These are phyloP conservation scores for Phenganax marumi DNA, from an alignment of 92 coral and sea anemone species.

Conservation along the genomic window DNA sequence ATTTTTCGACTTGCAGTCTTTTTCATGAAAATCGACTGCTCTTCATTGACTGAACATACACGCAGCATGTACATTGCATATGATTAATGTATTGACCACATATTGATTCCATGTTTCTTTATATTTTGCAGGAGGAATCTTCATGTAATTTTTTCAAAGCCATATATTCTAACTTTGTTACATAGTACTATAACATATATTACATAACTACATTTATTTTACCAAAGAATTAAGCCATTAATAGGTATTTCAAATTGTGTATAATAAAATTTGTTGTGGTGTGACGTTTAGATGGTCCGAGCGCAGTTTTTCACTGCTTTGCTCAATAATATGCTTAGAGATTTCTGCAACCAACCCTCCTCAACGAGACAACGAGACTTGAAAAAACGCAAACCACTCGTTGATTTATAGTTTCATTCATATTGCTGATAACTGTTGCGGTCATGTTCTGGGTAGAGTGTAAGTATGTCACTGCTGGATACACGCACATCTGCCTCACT, in stretches of 20 bases:
- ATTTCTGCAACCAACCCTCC: too few relatives aligned
- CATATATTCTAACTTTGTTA: background rate
- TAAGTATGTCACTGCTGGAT: too few relatives aligned
- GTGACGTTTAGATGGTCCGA: too few relatives aligned
- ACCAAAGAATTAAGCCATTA: background rate
- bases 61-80: too few relatives aligned
- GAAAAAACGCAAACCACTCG: background rate
- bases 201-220: background rate
- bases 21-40: too few relatives aligned
- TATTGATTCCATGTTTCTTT: background rate
- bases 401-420: background rate
- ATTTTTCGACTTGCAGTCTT: too few relatives aligned
- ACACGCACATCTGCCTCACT: too few relatives aligned
- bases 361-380: background rate
- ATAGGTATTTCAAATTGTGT: background rate
- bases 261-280: background rate
- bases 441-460: too few relatives aligned
- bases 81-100: background rate
- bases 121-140: conserved; percentile 9
- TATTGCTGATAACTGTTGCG: background rate
- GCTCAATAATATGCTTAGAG: too few relatives aligned
- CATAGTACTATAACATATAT: background rate
- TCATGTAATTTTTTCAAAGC: background rate
- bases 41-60: too few relatives aligned
- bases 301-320: too few relatives aligned